phyloP scores from a whole-genome alignment of 2,888 invertebrate genomes.

The Axea sp. region DNA sequence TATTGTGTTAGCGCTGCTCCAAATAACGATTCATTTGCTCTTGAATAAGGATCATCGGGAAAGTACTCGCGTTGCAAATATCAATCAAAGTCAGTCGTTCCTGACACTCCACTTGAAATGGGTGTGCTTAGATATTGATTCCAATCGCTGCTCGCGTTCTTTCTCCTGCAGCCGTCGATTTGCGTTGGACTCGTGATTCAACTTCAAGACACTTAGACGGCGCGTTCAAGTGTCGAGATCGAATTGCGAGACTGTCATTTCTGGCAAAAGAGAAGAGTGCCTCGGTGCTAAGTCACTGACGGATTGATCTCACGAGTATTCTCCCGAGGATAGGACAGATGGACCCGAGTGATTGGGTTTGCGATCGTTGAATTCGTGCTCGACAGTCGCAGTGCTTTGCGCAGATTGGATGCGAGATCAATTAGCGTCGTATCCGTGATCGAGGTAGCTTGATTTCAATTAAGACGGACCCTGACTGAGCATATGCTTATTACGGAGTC shows the following conservation, averaged over 20 bases:
- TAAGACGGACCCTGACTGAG: slow-evolving; percentile 60
- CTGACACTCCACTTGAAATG: slow-evolving; percentile 42
- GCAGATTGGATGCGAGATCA: slow-evolving; percentile 62
- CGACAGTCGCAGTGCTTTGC: slow-evolving; percentile 22
- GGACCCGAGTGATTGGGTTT: too few relatives aligned
- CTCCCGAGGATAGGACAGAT: slow-evolving; percentile 1
- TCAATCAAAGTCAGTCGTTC: slow-evolving; percentile 55
- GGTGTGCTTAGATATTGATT: slow-evolving; percentile 55
- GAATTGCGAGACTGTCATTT: slow-evolving; percentile 54
- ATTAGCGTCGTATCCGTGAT: slow-evolving; percentile 62
- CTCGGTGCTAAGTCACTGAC: slow-evolving; percentile 26
- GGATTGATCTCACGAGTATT: slow-evolving; percentile 32
- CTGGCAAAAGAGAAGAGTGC: slow-evolving; percentile 49
- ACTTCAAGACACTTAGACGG: slow-evolving; percentile 27
- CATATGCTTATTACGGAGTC: slow-evolving; percentile 59
- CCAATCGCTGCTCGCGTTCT: slow-evolving; percentile 19
- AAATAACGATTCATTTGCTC: slow-evolving; percentile 3
- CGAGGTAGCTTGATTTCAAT: slow-evolving; percentile 63
- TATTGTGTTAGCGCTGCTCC: too few relatives aligned
- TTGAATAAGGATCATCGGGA: slow-evolving; percentile 32
- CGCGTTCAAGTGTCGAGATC: slow-evolving; percentile 43
- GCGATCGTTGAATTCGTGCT: slow-evolving; percentile 41
- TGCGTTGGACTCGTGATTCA: slow-evolving; percentile 31
- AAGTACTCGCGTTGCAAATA: slow-evolving; percentile 21
- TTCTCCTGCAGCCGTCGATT: slow-evolving; percentile 6